These are phyloP conservation scores for Dolomedes plantarius DNA, from an alignment of 2,888 invertebrate species.

Conservation along the genomic window DNA sequence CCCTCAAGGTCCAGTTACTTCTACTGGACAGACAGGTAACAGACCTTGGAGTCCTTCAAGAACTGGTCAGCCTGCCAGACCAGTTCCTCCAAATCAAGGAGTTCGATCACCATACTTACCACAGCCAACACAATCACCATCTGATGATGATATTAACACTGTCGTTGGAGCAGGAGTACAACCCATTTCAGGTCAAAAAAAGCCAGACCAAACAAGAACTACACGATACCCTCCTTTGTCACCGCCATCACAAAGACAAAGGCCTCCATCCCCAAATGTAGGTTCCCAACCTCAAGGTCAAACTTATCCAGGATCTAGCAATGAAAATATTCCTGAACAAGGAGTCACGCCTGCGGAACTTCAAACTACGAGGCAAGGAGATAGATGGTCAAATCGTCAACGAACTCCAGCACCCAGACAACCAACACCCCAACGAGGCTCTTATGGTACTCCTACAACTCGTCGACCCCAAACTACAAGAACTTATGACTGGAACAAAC, in stretches of 20 bases:
- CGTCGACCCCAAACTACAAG: conserved; percentile 33
- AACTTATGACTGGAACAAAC: not conserved
- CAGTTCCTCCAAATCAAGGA: not conserved
- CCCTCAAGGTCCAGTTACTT: not conserved
- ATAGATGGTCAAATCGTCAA: conserved; percentile 40
- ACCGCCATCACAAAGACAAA: not conserved
- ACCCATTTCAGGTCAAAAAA: conserved; percentile 13
- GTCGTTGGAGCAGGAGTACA: conserved; percentile 25
- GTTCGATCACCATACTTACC: conserved; percentile 19
- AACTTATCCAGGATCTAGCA: conserved; percentile 1
- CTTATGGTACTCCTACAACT: conserved; percentile 23
- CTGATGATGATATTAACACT: conserved; percentile 37
- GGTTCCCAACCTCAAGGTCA: not conserved
- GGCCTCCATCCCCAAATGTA: not conserved
- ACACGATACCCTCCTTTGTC: conserved; percentile 38
- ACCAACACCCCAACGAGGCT: conserved; percentile 22
- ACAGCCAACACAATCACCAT: not conserved
- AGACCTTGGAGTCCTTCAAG: conserved; percentile 45
- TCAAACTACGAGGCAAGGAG: conserved; percentile 24
- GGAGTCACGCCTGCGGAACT: conserved; percentile 15
- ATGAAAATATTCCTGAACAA: conserved; percentile 29
- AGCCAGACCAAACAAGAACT: conserved; percentile 12
- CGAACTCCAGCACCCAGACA: conserved; percentile 45
- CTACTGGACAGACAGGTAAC: not conserved
- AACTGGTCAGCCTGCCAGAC: conserved; percentile 16